Base-by-base conservation (phyloP, 2,797 vertebrate genomes). In the Vultur gryphus region DNA sequence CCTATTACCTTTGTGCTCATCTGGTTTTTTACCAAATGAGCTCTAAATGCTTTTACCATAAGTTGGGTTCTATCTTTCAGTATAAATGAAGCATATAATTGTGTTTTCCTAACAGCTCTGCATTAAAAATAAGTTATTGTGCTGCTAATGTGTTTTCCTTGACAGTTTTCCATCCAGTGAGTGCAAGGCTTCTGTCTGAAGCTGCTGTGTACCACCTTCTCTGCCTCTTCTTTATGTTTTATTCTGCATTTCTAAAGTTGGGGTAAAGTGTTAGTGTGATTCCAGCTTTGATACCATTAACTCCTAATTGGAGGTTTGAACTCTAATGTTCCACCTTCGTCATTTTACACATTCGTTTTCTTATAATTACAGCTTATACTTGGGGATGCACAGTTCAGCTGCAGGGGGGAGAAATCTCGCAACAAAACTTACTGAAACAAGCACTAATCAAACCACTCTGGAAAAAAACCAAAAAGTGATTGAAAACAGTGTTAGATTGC, bases 11-110 rank as follows among this genome's bases (percentile, higher is more conserved):
- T 89, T 49, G 16, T 19, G 58, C 54, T 65, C 37, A 51, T 76
- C 20, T 43, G 11, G 1, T 14, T 11, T 86, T 73, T 61, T 35
- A 75, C 15, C 39, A 93, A 94, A 52, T 4, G 89, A 93, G 71
- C 44, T 57, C 89, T 52, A 49, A 84, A 23, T 71, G 86, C 86
- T 81, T 92, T 62, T 84, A 8, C 29, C 57, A 15, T 70, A 49
- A 79, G 79, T 76, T 83, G 73, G 91, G 66, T 97, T 93, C n/a
- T 92, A 90, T 97, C 97, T 96, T 91, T 80, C 86, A 73, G 93
- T 84, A 82, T 79, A 97, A 96, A 85, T 79, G 94, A 97, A 96
- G 94, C 97, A 95, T 96, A 93, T 97, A 95, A 97, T 97, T 97
- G 96, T 95, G 90, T 97, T 97, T 97, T 96, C 94, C 76, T 96